Percentiles rank a stretch among this genome's conserved stretches.
phyloP scores from a whole-genome alignment of 1,140 invertebrate genomes.

The Drosophila sturtevanti region DNA sequence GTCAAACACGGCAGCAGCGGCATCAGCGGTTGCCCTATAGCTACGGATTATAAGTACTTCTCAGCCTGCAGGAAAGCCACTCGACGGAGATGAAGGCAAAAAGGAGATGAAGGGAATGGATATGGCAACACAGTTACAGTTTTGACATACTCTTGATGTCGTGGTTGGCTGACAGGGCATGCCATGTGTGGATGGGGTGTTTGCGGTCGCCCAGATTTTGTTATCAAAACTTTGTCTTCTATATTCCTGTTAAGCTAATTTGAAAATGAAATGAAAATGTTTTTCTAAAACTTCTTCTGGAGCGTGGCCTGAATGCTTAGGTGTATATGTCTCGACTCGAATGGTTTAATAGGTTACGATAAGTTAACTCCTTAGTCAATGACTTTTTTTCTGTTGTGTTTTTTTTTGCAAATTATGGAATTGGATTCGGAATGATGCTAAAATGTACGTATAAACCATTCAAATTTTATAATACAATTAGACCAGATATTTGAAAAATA shows the following conservation, averaged over 20 bases:
- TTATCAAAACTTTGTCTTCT: slow-evolving; percentile 16
- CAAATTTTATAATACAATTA: too few species aligned
- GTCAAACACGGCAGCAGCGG: slow-evolving; percentile 54
- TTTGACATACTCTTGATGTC: slow-evolving; percentile 22
- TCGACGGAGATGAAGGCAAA: not conserved
- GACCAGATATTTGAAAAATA: too few species aligned
- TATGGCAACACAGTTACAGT: slow-evolving; percentile 21
- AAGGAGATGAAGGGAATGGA: not conserved
- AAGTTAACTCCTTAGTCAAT: not conserved
- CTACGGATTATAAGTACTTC: slow-evolving; percentile 14
- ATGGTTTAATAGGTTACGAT: not conserved
- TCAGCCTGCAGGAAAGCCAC: not conserved
- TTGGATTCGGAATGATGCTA: too few species aligned
- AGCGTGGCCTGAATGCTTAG: slow-evolving; percentile 1
- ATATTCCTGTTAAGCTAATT: slow-evolving; percentile 5
- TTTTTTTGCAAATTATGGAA: too few species aligned
- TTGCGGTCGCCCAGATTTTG: slow-evolving; percentile 8
- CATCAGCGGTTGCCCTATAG: slow-evolving; percentile 38
- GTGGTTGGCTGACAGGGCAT: not conserved
- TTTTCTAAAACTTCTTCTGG: not conserved
- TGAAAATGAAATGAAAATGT: slow-evolving; percentile 12
- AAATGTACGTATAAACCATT: too few species aligned
- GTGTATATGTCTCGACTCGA: not conserved
- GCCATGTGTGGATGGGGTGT: not conserved
- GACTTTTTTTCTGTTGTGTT: too few species aligned